Evolutionary conservation across 2,797 vertebrate genomes (phyloP).

Genomic region (Paramormyrops hopkinsi): DNA sequence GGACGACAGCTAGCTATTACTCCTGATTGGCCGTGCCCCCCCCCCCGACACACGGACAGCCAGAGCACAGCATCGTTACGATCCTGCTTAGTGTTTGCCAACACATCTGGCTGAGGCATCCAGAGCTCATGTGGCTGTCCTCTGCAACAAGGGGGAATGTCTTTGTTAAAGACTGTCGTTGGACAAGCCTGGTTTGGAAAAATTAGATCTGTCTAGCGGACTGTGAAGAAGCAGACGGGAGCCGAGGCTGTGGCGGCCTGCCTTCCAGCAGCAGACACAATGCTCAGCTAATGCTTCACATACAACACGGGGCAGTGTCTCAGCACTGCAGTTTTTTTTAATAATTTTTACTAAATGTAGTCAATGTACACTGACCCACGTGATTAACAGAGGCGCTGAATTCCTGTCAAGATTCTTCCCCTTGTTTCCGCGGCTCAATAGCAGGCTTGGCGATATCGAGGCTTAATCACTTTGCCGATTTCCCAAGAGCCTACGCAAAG

Average conservation of each 20-base stretch:
- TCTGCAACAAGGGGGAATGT: not conserved
- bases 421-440: conserved; percentile 60
- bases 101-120: not conserved
- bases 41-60: not conserved
- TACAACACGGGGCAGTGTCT: conserved; percentile 12
- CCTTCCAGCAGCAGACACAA: conserved; percentile 4
- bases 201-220: not conserved
- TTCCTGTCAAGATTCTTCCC: conserved; percentile 55
- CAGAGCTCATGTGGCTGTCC: not conserved
- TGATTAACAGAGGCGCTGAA: conserved; percentile 43
- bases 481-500: conserved; percentile 66
- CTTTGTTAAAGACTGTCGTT: not conserved
- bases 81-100: not conserved
- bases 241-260: not conserved
- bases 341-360: not conserved
- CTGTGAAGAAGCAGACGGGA: not conserved
- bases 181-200: not conserved
- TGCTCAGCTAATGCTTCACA: not conserved
- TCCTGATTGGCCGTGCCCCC: not conserved
- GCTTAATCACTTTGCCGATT: conserved; percentile 69
- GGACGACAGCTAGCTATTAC: not conserved
- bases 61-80: not conserved
- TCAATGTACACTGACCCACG: not conserved
- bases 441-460: conserved; percentile 56
- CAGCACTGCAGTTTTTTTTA: not conserved